Percentiles rank a stretch among this genome's conserved stretches.
Evolutionary conservation across 2,113 vertebrate species (phyloP).

Genomic region (Morone saxatilis): DNA sequence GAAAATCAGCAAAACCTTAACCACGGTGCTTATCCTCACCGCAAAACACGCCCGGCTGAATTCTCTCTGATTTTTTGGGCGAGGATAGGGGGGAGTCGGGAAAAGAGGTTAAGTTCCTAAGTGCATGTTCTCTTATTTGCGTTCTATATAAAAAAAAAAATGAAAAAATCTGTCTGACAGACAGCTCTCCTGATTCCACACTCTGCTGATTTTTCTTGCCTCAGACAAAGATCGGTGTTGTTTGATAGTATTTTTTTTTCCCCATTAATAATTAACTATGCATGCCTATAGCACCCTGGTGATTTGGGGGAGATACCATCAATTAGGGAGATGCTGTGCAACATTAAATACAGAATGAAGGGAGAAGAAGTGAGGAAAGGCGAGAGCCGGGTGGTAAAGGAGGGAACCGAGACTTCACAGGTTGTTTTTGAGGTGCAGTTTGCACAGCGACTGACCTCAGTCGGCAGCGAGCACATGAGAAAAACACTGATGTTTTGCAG

Average conservation of each 20-base stretch:
- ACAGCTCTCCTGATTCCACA: conserved; percentile 56
- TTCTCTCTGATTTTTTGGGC: conserved; percentile 67
- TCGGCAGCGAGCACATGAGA: background rate
- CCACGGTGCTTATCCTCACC: conserved; percentile 66
- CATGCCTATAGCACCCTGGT: conserved; percentile 52
- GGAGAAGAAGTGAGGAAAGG: background rate
- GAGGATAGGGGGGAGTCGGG: conserved; percentile 22
- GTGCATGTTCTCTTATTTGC: conserved; percentile 62
- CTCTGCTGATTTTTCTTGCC: conserved; percentile 25
- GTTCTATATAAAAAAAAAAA: conserved; percentile 44
- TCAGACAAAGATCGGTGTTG: conserved; percentile 65
- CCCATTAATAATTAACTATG: conserved; percentile 65
- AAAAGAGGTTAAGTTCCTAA: conserved; percentile 69
- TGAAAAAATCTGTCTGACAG: conserved; percentile 51
- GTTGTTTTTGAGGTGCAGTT: conserved; percentile 15
- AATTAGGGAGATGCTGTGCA: conserved; percentile 58
- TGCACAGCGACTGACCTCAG: conserved; percentile 18
- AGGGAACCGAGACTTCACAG: conserved; percentile 4
- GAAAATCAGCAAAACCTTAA: conserved; percentile 80
- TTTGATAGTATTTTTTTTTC: conserved; percentile 56
- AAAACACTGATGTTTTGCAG: background rate
- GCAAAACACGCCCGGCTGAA: conserved; percentile 58
- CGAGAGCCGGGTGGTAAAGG: background rate
- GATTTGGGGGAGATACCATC: conserved; percentile 43
- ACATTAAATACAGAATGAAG: conserved; percentile 45